A percentile compares a stretch with the other conserved stretches of the same genome.
phyloP scores from a whole-genome alignment of 2,888 invertebrate species.

The Nymphalis c-album region DNA sequence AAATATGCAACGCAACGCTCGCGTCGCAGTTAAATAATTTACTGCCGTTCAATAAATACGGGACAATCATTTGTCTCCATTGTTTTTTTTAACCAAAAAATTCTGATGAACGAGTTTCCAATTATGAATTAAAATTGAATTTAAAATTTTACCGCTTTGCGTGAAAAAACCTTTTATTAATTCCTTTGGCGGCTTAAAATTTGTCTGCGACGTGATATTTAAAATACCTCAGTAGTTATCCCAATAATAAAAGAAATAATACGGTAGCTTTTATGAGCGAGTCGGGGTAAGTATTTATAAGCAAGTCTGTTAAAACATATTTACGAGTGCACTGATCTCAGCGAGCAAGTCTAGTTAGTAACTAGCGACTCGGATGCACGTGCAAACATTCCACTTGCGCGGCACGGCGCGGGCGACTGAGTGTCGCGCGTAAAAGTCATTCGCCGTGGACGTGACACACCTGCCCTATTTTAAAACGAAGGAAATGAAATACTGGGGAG shows the following conservation, averaged over 20 bases:
- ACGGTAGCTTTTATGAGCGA: not conserved
- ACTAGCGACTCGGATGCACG: slow-evolving; percentile 5
- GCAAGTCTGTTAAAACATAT: slow-evolving; percentile 1
- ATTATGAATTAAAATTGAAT: slow-evolving; percentile 24
- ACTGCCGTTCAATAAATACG: slow-evolving; percentile 22
- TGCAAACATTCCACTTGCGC: slow-evolving; percentile 12
- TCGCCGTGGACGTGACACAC: slow-evolving; percentile 43
- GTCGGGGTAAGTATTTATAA: not conserved
- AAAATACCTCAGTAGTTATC: not conserved
- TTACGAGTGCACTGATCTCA: slow-evolving; percentile 3
- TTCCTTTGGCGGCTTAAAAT: slow-evolving; percentile 1
- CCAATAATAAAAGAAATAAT: not conserved
- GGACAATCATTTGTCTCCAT: slow-evolving; percentile 22
- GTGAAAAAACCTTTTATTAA: not conserved
- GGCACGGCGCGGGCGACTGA: slow-evolving; percentile 14
- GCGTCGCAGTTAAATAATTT: slow-evolving; percentile 26
- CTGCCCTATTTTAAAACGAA: slow-evolving; percentile 47
- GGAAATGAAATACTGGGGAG: slow-evolving; percentile 43
- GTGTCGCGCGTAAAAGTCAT: slow-evolving; percentile 34
- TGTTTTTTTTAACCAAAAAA: slow-evolving; percentile 22
- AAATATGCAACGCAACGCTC: slow-evolving; percentile 19
- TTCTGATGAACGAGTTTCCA: slow-evolving; percentile 27
- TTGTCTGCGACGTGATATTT: not conserved
- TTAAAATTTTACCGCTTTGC: slow-evolving; percentile 3
- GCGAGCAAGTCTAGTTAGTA: slow-evolving; percentile 6